Conservation (phyloP, 2,113 vertebrate genomes). For the Corythoichthys intestinalis region DNA sequence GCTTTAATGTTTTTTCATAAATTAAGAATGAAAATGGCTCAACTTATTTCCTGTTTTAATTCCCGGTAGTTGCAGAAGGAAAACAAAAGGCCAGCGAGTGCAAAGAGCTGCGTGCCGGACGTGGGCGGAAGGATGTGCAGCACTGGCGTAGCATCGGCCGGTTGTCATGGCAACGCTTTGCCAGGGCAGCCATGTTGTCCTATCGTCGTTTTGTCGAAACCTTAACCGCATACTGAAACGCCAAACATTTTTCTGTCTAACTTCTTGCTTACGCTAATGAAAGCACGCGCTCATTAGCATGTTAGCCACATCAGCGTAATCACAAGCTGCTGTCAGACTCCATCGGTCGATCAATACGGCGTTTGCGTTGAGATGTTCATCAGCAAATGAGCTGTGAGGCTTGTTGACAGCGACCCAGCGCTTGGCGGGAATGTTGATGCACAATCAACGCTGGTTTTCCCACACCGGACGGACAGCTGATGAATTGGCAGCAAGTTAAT, state of each 20-base stretch:
- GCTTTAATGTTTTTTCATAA: no score
- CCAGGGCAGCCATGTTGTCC: slow-evolving; percentile 6
- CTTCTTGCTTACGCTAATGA: neutral
- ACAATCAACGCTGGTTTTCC: neutral
- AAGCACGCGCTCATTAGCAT: neutral
- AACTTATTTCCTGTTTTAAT: neutral
- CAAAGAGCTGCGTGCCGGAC: neutral
- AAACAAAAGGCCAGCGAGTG: slow-evolving; percentile 3
- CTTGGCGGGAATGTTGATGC: neutral
- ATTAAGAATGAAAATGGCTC: neutral
- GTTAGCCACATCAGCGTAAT: neutral
- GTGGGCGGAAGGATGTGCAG: slow-evolving; percentile 1
- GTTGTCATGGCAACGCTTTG: slow-evolving; percentile 6
- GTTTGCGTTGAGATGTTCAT: neutral
- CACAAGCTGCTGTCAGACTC: slow-evolving; percentile 1
- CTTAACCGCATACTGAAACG: neutral
- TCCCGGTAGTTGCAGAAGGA: no score
- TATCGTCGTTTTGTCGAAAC: neutral
- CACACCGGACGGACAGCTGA: neutral
- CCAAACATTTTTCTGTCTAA: neutral
- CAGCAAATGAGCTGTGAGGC: neutral
- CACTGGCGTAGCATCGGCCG: neutral
- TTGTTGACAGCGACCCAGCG: neutral
- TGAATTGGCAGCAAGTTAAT: slow-evolving; percentile 5
- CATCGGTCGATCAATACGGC: neutral